These are phyloP conservation scores for Asbolus verrucosus DNA, from an alignment of 1,140 invertebrate species.

Conservation along the genomic window DNA sequence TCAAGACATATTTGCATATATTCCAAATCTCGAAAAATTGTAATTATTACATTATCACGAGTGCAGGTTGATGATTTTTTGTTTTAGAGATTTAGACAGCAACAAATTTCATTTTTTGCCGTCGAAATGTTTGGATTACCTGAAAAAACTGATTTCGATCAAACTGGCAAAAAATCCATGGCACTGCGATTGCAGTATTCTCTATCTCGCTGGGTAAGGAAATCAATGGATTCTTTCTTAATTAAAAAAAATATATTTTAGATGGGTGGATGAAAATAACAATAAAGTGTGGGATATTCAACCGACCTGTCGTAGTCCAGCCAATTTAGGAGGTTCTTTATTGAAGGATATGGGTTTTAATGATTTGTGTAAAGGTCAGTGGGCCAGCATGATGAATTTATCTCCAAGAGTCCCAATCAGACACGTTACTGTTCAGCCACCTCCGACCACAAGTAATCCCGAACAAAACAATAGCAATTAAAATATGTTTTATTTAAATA, in stretches of 20 bases:
- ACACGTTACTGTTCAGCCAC: slow-evolving; percentile 23
- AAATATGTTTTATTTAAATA: too few species aligned
- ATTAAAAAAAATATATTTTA: slow-evolving; percentile 63
- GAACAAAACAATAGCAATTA: too few species aligned
- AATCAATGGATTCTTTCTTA: slow-evolving; percentile 3
- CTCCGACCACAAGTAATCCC: slow-evolving; percentile 15
- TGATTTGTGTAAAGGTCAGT: slow-evolving; percentile 84
- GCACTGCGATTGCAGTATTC: slow-evolving; percentile 86
- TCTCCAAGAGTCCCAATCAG: slow-evolving; percentile 73
- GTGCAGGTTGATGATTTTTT: slow-evolving; percentile 15
- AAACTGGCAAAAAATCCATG: slow-evolving; percentile 86
- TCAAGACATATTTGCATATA: slow-evolving; percentile 57
- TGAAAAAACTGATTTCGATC: slow-evolving; percentile 76
- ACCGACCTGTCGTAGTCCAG: slow-evolving; percentile 81
- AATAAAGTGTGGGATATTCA: slow-evolving; percentile 80
- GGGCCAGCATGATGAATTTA: slow-evolving; percentile 85
- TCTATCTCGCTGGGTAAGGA: slow-evolving; percentile 78
- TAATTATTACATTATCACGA: slow-evolving; percentile 48
- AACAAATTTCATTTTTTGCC: slow-evolving; percentile 82
- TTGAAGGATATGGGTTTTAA: slow-evolving; percentile 81
- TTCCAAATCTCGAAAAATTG: slow-evolving; percentile 62
- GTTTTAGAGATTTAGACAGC: slow-evolving; percentile 80
- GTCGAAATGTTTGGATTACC: slow-evolving; percentile 75
- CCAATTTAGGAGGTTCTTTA: slow-evolving; percentile 75
- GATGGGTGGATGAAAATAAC: slow-evolving; percentile 75